Evolutionary conservation across 2,113 vertebrate species (phyloP).

Genomic region (Micronisus gabar): DNA sequence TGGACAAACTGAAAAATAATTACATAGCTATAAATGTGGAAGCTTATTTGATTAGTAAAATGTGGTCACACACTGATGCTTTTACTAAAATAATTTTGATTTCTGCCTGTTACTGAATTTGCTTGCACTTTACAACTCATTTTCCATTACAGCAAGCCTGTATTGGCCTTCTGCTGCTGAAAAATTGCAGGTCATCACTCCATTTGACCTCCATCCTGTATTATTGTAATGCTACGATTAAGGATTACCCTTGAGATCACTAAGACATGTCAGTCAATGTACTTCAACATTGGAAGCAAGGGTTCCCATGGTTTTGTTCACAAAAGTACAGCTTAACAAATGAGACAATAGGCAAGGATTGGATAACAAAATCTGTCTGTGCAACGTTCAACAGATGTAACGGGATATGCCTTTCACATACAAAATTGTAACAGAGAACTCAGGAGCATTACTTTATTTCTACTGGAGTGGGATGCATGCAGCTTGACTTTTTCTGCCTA

Average conservation of each 20-base stretch:
- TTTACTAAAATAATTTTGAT: neutral
- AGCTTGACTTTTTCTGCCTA: neutral
- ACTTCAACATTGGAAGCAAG: neutral
- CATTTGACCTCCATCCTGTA: constrained; percentile 48
- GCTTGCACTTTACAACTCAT: neutral
- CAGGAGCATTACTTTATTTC: neutral
- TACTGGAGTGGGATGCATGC: neutral
- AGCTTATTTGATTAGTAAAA: neutral
- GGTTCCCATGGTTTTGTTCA: constrained; percentile 41
- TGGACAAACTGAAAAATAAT: neutral
- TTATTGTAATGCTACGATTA: constrained; percentile 20
- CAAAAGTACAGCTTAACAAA: constrained; percentile 17
- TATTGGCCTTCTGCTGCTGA: constrained; percentile 18
- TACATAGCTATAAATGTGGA: neutral
- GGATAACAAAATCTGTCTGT: constrained; percentile 2
- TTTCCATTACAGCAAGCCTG: neutral
- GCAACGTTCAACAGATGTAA: neutral
- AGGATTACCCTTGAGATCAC: constrained; percentile 49
- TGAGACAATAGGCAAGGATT: neutral
- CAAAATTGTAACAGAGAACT: neutral
- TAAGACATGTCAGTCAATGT: constrained; percentile 19
- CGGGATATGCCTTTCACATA: neutral
- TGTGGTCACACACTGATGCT: neutral
- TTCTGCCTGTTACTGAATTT: neutral
- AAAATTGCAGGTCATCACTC: constrained; percentile 53